phyloP scores from a whole-genome alignment of 2,113 vertebrate species.

The Gymnarchus niloticus region DNA sequence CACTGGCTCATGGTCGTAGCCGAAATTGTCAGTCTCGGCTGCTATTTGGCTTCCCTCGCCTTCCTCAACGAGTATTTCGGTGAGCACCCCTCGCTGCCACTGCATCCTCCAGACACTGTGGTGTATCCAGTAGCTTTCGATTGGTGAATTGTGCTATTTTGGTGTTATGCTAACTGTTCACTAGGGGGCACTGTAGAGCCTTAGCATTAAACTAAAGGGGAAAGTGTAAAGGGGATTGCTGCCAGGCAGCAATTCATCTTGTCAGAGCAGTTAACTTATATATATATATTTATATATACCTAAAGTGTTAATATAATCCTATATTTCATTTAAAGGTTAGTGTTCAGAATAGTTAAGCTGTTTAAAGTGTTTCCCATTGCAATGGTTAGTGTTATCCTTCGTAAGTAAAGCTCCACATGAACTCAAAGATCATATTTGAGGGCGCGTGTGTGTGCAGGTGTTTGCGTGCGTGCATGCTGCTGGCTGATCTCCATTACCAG shows the following conservation, averaged over 20 bases:
- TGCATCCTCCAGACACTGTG: neutral
- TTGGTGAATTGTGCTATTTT: too few species aligned
- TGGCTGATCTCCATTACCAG: neutral
- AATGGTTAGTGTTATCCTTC: too few species aligned
- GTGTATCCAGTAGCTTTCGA: neutral
- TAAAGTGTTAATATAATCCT: neutral
- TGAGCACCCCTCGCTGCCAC: slow-evolving; percentile 51
- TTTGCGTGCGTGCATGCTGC: neutral
- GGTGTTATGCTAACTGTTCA: neutral
- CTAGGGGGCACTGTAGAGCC: neutral
- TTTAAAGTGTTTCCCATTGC: too few species aligned
- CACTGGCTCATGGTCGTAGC: slow-evolving; percentile 97
- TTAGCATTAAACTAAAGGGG: too few species aligned
- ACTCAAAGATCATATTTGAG: too few species aligned
- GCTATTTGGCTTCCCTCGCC: slow-evolving; percentile 90
- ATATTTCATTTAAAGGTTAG: neutral
- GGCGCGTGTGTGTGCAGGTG: neutral
- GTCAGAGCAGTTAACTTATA: neutral
- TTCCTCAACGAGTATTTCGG: slow-evolving; percentile 97
- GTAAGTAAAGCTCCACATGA: too few species aligned
- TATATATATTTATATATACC: neutral
- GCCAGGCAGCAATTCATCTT: too few species aligned
- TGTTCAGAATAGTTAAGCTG: neutral
- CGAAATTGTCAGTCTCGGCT: slow-evolving; percentile 88
- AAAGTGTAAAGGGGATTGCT: too few species aligned